Base-by-base conservation (phyloP, 2,888 invertebrate species). In the Lordiphosa andalusiaca region DNA sequence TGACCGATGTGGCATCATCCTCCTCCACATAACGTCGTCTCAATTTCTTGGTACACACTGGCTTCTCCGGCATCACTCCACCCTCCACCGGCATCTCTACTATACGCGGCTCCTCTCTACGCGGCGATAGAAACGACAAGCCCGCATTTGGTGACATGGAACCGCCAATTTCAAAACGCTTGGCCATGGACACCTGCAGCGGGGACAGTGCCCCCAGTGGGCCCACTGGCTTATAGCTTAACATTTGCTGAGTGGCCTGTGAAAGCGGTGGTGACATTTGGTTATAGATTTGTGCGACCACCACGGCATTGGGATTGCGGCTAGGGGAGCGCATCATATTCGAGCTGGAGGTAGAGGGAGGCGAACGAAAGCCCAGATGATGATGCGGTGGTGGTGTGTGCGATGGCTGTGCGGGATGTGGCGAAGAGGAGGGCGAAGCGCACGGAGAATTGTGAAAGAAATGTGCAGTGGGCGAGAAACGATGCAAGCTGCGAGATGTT, bases 1-100 rank as follows among this genome's bases (percentile, higher is more conserved):
- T 90, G 3, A 90, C 90, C 0, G 90, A 90, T 1, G 88, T 89
- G 7, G 90, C 90, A 68, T 90, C 90, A 50, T 90, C 89, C 54
- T 90, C 90, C 53, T 90, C 90, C 0, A 90, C 90, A 71, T 87
- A 90, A 25, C 88, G 87, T 4, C 90, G 78, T 42, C 85, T 76
- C 19, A 90, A 83, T 59, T 88, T 90, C 54, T 89, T 90, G 9
- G 89, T 89, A 54, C 89, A 90, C 1, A 86, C 69, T 0, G 90
- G 90, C 39, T 89, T 89, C 38, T 89, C 89, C 1, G 86, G 74
- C 65, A 85, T 83, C 6, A 82, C 73, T 2, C 84, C 86, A 2
- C 86, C 87, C 33, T 86, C 87, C 4, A 89, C 55, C 0, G 88
- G 88, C 70, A 89, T 84, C 54, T 89, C 88, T 13, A 87, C 83